A percentile compares a stretch with the other conserved stretches of the same genome.
Conservation (phyloP, 1,140 invertebrate species). For the Brachionus rubens region DNA sequence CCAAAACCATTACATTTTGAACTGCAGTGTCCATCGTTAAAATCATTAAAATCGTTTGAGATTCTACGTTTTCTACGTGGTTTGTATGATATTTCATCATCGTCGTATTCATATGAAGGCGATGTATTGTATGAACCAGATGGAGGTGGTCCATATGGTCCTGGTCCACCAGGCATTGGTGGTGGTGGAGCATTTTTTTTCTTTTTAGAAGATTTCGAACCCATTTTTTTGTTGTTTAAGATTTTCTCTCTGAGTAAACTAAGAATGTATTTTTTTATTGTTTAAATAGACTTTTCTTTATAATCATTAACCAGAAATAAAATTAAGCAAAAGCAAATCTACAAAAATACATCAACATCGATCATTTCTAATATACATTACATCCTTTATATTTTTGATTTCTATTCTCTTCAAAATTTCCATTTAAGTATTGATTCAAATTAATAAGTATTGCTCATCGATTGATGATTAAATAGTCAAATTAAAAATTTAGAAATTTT, state of each 20-base stretch:
- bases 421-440: too few relatives aligned
- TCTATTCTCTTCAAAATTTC: too few relatives aligned
- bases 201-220: slow-evolving; percentile 1
- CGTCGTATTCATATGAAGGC: background rate
- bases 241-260: background rate
- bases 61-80: background rate
- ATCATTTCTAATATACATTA: too few relatives aligned
- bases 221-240: background rate
- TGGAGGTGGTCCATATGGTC: background rate
- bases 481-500: too few relatives aligned
- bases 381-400: too few relatives aligned
- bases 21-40: too few relatives aligned
- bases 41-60: too few relatives aligned
- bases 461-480: too few relatives aligned
- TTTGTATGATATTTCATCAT: background rate
- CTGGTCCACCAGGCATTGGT: background rate
- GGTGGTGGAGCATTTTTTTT: background rate
- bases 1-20: too few relatives aligned
- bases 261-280: background rate
- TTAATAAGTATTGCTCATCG: background rate
- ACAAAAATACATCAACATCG: background rate
- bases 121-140: too few relatives aligned
- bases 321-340: background rate
- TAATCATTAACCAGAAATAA: slow-evolving; percentile 11
- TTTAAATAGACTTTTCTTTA: slow-evolving; percentile 1